Evolutionary conservation across 2,797 vertebrate genomes (phyloP), one percentile per base, ranked within the genome.

Genomic region (Hydrolagus colliei): DNA sequence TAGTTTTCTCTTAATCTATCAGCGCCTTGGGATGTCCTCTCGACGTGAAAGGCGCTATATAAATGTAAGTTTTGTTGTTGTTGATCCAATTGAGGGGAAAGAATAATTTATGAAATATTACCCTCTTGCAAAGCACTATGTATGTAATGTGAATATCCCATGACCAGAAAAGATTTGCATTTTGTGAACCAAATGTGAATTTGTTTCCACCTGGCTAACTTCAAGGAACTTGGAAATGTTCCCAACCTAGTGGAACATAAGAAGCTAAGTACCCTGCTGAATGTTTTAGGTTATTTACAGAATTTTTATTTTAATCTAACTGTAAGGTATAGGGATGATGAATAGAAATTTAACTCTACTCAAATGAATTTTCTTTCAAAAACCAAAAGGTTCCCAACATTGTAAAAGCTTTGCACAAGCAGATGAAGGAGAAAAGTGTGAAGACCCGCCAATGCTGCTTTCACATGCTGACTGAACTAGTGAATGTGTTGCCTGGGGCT

Each of bases 361-460:
- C 76, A 76, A 77, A 35, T 32, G 10, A 27, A 52, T 61, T 84
- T 35, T 86, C 68, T 61, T 35, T 82, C 89, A 92, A 74, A 91
- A 52, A 52, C 6, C 41, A 52, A 52, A 52, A 99, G 98, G 97
- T 99, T 86, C 97, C 98, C 80, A 99, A 98, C 93, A 99, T 99
- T 86, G 98, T 99, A 85, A 99, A 98, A 93, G 97, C 98, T 35
- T 93, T 99, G 87, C 97, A 99, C 93, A 98, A 98, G 89, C 98
- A 99, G 94, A 96, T 99, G 96, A 99, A 99, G 91, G 98, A 99
- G 92, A 99, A 99, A 88, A 99, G 98, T 74, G 97, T 99, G 87
- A 99, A 99, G 93, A 99, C 98, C 0, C 94, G 98, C 80, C 98
- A 99, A 92, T 98, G 98, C 90, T 99, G 97, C 89, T 99, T 99